Conservation (phyloP, 2,113 vertebrate genomes). For the Sminthopsis crassicaudata region DNA sequence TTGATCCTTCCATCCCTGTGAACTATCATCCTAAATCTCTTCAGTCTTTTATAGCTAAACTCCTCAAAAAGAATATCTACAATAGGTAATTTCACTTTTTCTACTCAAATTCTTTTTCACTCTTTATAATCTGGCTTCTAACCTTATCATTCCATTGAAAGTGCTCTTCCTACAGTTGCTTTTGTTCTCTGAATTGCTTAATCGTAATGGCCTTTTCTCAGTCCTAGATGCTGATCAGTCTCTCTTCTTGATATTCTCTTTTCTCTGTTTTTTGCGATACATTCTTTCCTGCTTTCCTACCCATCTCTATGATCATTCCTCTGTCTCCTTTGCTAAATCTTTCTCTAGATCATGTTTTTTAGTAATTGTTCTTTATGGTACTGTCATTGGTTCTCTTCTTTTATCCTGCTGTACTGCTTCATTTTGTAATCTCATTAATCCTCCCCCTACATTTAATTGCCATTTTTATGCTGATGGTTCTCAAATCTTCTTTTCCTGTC, state of each 20-base stretch:
- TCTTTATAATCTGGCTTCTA: not conserved
- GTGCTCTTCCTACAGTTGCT: not conserved
- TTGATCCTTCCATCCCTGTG: not conserved
- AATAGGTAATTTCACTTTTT: not conserved
- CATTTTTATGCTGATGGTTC: not conserved
- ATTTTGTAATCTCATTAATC: too few relatives aligned
- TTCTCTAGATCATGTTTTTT: not conserved
- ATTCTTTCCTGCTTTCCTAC: not conserved
- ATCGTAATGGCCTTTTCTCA: not conserved
- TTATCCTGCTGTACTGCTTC: too few relatives aligned
- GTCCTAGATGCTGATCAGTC: not conserved
- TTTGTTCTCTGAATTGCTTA: not conserved
- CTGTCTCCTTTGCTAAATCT: not conserved
- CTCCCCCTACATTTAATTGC: too few relatives aligned
- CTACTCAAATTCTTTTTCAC: not conserved
- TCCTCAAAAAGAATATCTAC: not conserved
- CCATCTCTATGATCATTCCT: not conserved
- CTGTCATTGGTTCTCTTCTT: too few relatives aligned
- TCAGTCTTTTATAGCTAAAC: not conserved
- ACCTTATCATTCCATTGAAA: not conserved
- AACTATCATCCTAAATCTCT: not conserved
- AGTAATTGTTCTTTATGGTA: too few relatives aligned
- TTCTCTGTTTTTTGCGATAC: not conserved
- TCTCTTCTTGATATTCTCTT: not conserved
- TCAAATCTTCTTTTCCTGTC: not conserved